These are phyloP conservation scores for Pluvianellus socialis DNA, from an alignment of 2,113 vertebrate genomes.

Conservation along the genomic window DNA sequence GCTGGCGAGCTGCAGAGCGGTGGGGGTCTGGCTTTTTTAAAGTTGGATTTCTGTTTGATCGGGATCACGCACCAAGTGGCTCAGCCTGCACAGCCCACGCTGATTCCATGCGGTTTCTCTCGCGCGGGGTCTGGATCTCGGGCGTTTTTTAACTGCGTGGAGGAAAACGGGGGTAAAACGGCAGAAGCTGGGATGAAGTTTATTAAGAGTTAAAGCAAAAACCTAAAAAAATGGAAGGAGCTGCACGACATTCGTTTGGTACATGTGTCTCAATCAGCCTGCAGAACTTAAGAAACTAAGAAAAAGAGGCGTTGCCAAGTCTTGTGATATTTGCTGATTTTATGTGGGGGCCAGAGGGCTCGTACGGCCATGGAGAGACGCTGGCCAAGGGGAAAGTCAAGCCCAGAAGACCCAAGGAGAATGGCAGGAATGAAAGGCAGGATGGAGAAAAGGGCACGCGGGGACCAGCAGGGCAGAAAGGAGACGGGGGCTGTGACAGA, in stretches of 20 bases:
- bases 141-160: background rate
- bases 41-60: background rate
- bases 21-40: background rate
- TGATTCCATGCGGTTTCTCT: background rate
- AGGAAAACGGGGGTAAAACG: background rate
- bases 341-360: rapidly evolving
- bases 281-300: background rate
- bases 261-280: background rate
- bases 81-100: background rate
- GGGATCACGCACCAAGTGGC: rapidly evolving
- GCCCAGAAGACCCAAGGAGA: background rate
- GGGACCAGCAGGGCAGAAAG: background rate
- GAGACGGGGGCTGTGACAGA: background rate
- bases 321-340: background rate
- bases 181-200: background rate
- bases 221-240: background rate
- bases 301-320: background rate
- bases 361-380: background rate
- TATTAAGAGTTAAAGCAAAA: background rate
- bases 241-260: rapidly evolving
- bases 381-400: background rate
- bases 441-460: background rate
- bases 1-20: background rate
- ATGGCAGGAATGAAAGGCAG: background rate
- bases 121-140: background rate